phyloP scores from a whole-genome alignment of 1,140 invertebrate species.

The Panonychus citri region DNA sequence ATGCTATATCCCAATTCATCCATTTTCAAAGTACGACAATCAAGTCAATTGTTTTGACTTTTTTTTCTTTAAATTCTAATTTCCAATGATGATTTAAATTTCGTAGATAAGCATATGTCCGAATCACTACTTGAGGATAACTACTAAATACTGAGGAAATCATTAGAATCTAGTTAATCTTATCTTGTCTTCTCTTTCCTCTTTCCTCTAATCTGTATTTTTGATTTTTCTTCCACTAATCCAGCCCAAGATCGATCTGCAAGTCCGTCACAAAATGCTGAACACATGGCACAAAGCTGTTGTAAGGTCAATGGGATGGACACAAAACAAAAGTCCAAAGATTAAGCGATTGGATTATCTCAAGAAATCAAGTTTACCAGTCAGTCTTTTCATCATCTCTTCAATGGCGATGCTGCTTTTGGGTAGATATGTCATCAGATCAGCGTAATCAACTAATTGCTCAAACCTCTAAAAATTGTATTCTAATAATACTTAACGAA shows the following conservation, averaged over 20 bases:
- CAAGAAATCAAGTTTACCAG: conserved; percentile 4
- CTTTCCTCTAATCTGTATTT: too few relatives aligned
- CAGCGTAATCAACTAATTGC: too few relatives aligned
- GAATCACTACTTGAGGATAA: too few relatives aligned
- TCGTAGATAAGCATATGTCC: too few relatives aligned
- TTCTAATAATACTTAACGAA: too few relatives aligned
- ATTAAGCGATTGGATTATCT: conserved; percentile 5
- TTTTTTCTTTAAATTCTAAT: conserved; percentile 6
- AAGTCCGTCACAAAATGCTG: neutral
- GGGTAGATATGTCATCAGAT: too few relatives aligned
- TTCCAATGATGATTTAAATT: too few relatives aligned
- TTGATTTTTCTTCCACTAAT: too few relatives aligned
- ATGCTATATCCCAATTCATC: conserved; percentile 1
- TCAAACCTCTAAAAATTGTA: too few relatives aligned
- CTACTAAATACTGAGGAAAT: too few relatives aligned
- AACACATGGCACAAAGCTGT: conserved; percentile 3
- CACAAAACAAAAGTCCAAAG: conserved; percentile 1
- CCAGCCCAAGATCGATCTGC: neutral
- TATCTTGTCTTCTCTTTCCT: too few relatives aligned
- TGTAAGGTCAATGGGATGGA: conserved; percentile 5
- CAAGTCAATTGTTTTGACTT: neutral
- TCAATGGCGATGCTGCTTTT: conserved; percentile 1
- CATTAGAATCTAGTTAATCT: too few relatives aligned
- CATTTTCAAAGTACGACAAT: neutral
- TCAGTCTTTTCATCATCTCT: conserved; percentile 3